phyloP scores from a whole-genome alignment of 1,140 invertebrate genomes.

The Hetaerina americana region DNA sequence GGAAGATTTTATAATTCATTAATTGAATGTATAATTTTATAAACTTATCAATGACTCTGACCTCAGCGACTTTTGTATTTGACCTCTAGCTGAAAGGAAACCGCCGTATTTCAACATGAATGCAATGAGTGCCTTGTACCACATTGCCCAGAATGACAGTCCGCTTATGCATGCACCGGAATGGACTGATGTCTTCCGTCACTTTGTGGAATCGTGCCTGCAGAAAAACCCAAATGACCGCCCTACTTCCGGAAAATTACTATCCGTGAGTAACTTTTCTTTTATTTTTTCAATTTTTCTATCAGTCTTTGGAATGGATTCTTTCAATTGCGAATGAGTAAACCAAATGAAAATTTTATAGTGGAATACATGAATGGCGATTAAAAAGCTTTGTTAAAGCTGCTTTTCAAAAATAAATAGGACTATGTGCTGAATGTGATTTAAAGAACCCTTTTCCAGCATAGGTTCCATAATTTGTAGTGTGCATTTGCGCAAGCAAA shows the following conservation, averaged over 20 bases:
- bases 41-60: not conserved
- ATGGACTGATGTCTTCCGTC: constrained; percentile 84
- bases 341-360: no score
- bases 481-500: no score
- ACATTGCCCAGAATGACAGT: constrained; percentile 98
- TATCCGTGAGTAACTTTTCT: constrained; percentile 35
- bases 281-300: no score
- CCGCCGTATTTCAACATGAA: constrained; percentile 99
- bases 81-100: constrained; percentile 81
- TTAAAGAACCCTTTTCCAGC: no score
- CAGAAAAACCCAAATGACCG: constrained; percentile 87
- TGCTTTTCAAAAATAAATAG: no score
- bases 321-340: no score
- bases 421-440: no score
- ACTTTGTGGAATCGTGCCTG: constrained; percentile 93
- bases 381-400: no score
- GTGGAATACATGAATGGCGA: no score
- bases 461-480: no score
- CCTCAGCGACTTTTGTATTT: constrained; percentile 16
- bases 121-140: constrained; percentile 98
- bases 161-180: constrained; percentile 74
- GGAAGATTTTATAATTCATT: not conserved
- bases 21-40: not conserved
- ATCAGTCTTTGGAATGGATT: no score
- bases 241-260: constrained; percentile 68